Evolutionary conservation across 2,113 vertebrate genomes (phyloP).

Genomic region (Martes martes): DNA sequence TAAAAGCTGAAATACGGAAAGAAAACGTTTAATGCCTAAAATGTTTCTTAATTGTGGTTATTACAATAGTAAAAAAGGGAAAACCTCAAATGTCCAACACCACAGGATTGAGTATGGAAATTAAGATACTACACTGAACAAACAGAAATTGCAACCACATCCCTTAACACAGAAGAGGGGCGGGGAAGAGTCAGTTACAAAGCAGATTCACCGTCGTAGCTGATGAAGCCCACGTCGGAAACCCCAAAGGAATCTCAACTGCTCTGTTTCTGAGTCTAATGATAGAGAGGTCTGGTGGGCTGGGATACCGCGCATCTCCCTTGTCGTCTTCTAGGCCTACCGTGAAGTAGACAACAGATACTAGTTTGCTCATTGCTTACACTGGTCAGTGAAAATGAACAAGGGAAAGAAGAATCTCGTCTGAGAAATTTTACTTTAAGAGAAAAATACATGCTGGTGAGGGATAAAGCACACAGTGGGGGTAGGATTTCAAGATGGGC

Average conservation of each 20-base stretch:
- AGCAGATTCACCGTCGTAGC: background rate
- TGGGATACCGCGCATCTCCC: background rate
- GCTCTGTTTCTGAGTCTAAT: background rate
- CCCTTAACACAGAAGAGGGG: background rate
- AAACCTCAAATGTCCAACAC: background rate
- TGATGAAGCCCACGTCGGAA: background rate
- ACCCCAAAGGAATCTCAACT: background rate
- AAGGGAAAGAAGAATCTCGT: background rate
- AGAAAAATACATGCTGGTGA: background rate
- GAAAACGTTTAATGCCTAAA: background rate
- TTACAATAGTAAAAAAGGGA: background rate
- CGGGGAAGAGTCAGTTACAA: background rate
- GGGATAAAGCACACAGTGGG: background rate
- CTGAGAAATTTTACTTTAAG: background rate
- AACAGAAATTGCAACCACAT: background rate
- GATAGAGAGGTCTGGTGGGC: background rate
- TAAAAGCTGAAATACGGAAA: background rate
- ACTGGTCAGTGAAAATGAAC: background rate
- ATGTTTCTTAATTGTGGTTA: background rate
- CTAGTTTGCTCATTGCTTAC: background rate
- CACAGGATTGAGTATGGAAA: background rate
- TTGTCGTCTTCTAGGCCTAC: background rate
- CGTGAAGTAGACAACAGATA: background rate
- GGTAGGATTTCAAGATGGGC: background rate
- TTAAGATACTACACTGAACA: background rate